These are phyloP conservation scores for Ditula angustiorana DNA, from an alignment of 2,888 invertebrate species.

Conservation along the genomic window DNA sequence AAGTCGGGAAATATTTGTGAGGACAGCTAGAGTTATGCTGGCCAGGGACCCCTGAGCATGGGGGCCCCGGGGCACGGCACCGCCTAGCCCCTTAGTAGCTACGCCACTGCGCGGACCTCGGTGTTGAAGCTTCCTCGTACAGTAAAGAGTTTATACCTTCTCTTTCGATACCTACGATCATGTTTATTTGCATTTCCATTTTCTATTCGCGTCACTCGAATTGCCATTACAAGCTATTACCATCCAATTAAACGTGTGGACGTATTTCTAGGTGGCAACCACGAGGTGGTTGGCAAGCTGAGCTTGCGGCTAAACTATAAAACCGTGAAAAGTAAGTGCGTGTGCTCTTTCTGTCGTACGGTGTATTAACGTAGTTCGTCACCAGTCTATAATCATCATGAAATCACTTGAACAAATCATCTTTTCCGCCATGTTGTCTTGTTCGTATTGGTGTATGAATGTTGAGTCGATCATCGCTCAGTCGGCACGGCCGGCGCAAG, in stretches of 20 bases:
- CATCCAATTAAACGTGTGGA: slow-evolving; percentile 17
- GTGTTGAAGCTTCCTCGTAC: too few relatives aligned
- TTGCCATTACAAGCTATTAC: neutral
- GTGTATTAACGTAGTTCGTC: slow-evolving; percentile 21
- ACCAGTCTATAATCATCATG: neutral
- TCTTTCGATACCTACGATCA: neutral
- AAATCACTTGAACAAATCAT: slow-evolving; percentile 24
- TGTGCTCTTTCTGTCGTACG: slow-evolving; percentile 41
- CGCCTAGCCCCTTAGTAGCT: too few relatives aligned
- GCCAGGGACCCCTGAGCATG: too few relatives aligned
- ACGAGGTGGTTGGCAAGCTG: slow-evolving; percentile 74
- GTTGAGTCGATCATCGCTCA: neutral
- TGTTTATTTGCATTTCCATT: neutral
- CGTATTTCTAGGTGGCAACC: slow-evolving; percentile 59
- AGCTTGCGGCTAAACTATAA: slow-evolving; percentile 68
- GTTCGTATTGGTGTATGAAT: slow-evolving; percentile 2
- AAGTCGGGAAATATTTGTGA: too few relatives aligned
- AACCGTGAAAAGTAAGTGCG: slow-evolving; percentile 62
- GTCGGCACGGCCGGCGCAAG: neutral
- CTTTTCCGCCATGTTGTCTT: slow-evolving; percentile 3
- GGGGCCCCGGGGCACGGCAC: too few relatives aligned
- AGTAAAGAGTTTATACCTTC: too few relatives aligned
- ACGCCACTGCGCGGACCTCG: too few relatives aligned
- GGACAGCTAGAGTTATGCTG: too few relatives aligned
- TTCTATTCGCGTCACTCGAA: neutral